phyloP scores from a whole-genome alignment of 2,113 vertebrate species.

The Cacatua alba region DNA sequence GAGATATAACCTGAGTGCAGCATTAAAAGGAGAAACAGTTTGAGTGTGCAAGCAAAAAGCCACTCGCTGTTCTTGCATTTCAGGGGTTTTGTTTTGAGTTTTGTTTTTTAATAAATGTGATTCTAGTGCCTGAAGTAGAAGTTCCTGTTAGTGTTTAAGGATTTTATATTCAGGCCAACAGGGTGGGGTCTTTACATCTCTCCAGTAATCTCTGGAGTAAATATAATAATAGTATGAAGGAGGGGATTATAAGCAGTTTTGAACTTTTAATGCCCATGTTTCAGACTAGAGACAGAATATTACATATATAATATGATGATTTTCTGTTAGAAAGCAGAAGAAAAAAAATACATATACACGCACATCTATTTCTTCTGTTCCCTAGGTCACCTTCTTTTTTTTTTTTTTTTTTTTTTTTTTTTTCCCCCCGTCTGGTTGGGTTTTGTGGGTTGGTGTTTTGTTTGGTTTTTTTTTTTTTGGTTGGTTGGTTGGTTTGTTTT shows the following conservation, averaged over 20 bases:
- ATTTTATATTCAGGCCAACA: neutral
- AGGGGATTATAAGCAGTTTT: neutral
- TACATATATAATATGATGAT: neutral
- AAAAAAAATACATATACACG: neutral
- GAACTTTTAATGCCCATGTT: neutral
- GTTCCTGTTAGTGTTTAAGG: neutral
- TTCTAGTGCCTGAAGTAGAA: neutral
- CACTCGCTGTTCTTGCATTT: neutral
- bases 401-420: too few species aligned
- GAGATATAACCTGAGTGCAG: neutral
- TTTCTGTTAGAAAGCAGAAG: neutral
- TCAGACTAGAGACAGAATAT: neutral
- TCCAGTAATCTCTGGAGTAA: neutral
- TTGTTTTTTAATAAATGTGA: neutral
- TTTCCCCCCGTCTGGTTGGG: too few species aligned
- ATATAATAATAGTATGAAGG: neutral
- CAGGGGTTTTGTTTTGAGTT: fast-evolving
- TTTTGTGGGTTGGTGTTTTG: neutral
- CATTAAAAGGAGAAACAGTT: neutral
- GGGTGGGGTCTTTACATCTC: neutral
- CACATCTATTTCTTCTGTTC: neutral
- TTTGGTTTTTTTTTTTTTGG: neutral
- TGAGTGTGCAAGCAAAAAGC: neutral
- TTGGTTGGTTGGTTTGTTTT: neutral
- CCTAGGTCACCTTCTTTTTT: neutral